phyloP scores from a whole-genome alignment of 2,113 vertebrate species.

The Atractosteus spatula region DNA sequence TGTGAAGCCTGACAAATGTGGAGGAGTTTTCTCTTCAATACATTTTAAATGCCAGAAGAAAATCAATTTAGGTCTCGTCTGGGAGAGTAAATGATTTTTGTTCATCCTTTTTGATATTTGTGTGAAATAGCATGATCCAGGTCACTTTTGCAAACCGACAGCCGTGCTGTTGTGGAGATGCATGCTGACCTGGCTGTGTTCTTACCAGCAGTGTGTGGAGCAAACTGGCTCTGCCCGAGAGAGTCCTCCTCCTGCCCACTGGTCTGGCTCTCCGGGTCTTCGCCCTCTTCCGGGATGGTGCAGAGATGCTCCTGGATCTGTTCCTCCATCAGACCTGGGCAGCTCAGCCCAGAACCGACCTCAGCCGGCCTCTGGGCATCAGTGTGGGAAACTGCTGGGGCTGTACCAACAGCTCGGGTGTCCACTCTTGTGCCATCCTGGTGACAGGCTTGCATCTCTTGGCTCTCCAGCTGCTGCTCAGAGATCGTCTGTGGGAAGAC shows the following conservation, averaged over 20 bases:
- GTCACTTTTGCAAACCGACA: too few species aligned
- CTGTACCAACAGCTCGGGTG: not conserved
- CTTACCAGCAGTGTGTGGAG: conserved; percentile 38
- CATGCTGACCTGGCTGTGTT: not conserved
- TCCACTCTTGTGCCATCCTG: conserved; percentile 27
- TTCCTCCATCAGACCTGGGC: conserved; percentile 36
- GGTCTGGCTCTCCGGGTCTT: conserved; percentile 43
- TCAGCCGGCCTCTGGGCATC: conserved; percentile 21
- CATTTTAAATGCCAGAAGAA: too few species aligned
- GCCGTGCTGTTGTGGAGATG: too few species aligned
- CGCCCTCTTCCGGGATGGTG: conserved; percentile 67
- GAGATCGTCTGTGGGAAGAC: conserved; percentile 38
- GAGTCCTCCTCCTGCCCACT: conserved; percentile 22
- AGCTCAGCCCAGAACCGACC: conserved; percentile 24
- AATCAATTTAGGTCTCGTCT: too few species aligned
- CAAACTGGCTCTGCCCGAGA: conserved; percentile 25
- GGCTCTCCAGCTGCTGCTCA: not conserved
- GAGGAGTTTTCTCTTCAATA: too few species aligned
- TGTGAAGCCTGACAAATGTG: too few species aligned
- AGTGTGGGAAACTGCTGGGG: conserved; percentile 11
- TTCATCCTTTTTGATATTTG: too few species aligned
- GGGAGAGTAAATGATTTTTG: too few species aligned
- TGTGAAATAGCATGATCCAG: too few species aligned
- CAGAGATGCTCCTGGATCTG: conserved; percentile 45
- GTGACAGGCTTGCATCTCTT: conserved; percentile 38